Percentiles rank a stretch among this genome's conserved stretches.
phyloP scores from a whole-genome alignment of 1,140 invertebrate genomes.

The Rhagoletis pomonella region DNA sequence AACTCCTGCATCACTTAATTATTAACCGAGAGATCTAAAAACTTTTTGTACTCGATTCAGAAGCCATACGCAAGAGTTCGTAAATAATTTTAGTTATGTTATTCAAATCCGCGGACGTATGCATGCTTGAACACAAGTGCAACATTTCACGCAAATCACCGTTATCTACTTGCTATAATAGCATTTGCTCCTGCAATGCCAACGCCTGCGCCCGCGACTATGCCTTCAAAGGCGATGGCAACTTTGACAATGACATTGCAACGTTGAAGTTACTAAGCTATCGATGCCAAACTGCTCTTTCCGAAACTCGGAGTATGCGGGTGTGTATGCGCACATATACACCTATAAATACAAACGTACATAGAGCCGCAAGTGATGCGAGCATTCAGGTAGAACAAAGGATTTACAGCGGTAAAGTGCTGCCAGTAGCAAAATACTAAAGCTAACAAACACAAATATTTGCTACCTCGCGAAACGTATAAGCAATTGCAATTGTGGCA shows the following conservation, averaged over 20 bases:
- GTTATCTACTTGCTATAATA: background rate
- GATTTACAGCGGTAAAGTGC: background rate
- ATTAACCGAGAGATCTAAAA: no score
- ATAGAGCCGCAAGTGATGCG: background rate
- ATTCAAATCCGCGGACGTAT: no score
- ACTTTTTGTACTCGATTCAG: no score
- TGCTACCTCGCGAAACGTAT: background rate
- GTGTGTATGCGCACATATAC: background rate
- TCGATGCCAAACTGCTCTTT: background rate
- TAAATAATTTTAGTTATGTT: no score
- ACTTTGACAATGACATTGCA: no score
- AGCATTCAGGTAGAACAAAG: constrained; percentile 2
- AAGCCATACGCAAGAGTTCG: no score
- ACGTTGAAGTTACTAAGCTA: background rate
- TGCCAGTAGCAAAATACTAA: background rate
- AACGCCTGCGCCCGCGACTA: background rate
- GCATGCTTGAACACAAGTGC: no score
- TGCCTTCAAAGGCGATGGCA: no score
- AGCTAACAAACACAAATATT: constrained; percentile 16
- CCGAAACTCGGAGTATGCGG: background rate
- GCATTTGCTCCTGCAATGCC: background rate
- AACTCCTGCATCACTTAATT: no score
- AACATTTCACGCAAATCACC: no score
- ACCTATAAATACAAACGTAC: background rate
- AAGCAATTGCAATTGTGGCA: background rate